phyloP scores from a whole-genome alignment of 2,113 vertebrate genomes.

The Stegastes partitus region DNA sequence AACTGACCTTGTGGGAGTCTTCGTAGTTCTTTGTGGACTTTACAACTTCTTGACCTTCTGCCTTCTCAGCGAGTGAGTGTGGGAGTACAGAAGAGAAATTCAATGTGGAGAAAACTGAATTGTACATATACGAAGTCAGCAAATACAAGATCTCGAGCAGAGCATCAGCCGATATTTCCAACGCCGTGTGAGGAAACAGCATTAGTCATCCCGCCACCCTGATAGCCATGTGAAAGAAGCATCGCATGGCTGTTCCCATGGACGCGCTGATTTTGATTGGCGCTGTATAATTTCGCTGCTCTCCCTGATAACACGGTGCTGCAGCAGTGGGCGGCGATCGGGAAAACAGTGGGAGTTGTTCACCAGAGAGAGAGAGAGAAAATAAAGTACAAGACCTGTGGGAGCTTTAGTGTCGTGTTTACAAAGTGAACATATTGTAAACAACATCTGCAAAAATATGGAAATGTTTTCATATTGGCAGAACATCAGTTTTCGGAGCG shows the following conservation, averaged over 20 bases:
- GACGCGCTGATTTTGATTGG: conserved; percentile 52
- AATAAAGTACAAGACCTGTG: conserved; percentile 12
- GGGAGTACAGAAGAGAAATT: conserved; percentile 45
- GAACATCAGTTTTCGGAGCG: too few species aligned
- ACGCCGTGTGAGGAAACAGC: conserved; percentile 6
- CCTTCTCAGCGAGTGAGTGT: conserved; percentile 29
- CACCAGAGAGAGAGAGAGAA: conserved; percentile 21
- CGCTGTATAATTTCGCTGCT: conserved; percentile 47
- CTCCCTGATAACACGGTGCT: conserved; percentile 44
- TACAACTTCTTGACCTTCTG: conserved; percentile 48
- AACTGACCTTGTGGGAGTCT: conserved; percentile 58
- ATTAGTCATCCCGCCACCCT: conserved; percentile 27
- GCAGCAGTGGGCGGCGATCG: conserved; percentile 61
- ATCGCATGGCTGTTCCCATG: conserved; percentile 39
- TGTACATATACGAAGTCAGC: background rate
- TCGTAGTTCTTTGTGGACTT: conserved; percentile 33
- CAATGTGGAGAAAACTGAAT: conserved; percentile 30
- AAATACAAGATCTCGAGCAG: background rate
- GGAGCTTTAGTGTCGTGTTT: conserved; percentile 14
- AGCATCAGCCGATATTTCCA: background rate
- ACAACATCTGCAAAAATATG: background rate
- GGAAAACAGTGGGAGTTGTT: conserved; percentile 37
- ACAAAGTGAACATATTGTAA: background rate
- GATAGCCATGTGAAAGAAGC: conserved; percentile 43
- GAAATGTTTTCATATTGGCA: too few species aligned